Base-by-base conservation (phyloP, 2,113 vertebrate species). In the Eublepharis macularius region DNA sequence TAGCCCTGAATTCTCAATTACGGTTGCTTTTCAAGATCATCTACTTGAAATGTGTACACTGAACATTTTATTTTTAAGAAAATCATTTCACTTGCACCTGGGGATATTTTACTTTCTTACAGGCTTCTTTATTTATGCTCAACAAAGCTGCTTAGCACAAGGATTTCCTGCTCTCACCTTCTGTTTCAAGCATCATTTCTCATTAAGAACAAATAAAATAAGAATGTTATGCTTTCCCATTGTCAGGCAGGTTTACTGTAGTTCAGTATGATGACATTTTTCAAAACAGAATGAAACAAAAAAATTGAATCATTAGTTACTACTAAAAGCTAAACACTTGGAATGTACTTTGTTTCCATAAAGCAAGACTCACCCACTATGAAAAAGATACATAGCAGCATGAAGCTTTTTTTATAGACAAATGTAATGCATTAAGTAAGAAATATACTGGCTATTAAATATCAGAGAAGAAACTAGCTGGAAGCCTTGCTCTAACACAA, bases 291-390 rank as follows among this genome's bases (percentile, higher is more conserved):
- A 57, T 39, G 82, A 65, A 84, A 51, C 54, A 80, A 41, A 90
- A 88, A 49, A 80, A 86, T 39, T 84, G 79, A 81, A 90, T 86
- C 77, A 90, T 89, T 82, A 88, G 73, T 68, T 36, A 41, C 68
- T 74, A 90, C 26, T 9, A 2, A 92, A 92, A 89, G 69, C 77
- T 80, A 47, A 90, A 86, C 63, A 87, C 49, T 32, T 82, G 77
- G 83, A 73, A 77, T 89, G 85, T 49, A 21, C 75, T 6, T 82
- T 91, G 19, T 82, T 76, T 49, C 70, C 65, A 74, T 60, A 76
- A 89, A 89, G 76, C n/a, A 32, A 14, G 72, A 85, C 39, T 39
- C 69, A 82, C 13, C 69, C 81, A 12, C 36, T 83, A 66, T 80
- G 90, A 85, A 75, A n/a, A 26, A 8, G 36, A 89, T 26, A 17